Percentiles rank a stretch among this genome's conserved stretches.
These are phyloP conservation scores for Sander vitreus DNA, from an alignment of 2,113 vertebrate species.

Conservation along the genomic window DNA sequence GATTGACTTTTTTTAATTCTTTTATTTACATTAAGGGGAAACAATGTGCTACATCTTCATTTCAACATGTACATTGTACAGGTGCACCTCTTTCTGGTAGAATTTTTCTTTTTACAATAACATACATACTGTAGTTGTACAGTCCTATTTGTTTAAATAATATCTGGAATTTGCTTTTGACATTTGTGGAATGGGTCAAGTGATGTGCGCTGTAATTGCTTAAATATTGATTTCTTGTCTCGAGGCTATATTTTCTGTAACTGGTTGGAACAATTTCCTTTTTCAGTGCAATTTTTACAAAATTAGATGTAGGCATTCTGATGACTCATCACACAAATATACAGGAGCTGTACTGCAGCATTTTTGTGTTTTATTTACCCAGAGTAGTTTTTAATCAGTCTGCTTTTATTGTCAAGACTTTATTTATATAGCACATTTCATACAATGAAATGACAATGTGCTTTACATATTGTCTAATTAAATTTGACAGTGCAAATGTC, in stretches of 20 bases:
- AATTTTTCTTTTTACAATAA: no score
- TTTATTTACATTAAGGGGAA: no score
- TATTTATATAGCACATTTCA: no score
- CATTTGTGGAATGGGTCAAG: neutral
- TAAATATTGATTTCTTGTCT: neutral
- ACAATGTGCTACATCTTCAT: no score
- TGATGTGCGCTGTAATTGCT: neutral
- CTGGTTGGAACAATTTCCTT: neutral
- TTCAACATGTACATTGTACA: no score
- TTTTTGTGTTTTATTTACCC: neutral
- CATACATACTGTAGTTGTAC: no score
- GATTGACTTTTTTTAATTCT: no score
- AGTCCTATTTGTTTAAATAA: neutral
- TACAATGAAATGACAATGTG: no score
- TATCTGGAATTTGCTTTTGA: neutral
- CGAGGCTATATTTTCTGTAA: neutral
- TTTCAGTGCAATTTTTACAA: neutral
- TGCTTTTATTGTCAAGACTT: no score
- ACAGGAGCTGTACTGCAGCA: neutral
- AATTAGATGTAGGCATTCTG: neutral
- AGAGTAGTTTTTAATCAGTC: neutral
- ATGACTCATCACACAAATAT: neutral
- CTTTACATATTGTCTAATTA: neutral
- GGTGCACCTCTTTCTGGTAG: no score
- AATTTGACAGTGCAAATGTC: neutral